Evolutionary conservation across 2,113 vertebrate genomes (phyloP), one percentile per base, ranked within the genome.

Genomic region (Nycticebus coucang): DNA sequence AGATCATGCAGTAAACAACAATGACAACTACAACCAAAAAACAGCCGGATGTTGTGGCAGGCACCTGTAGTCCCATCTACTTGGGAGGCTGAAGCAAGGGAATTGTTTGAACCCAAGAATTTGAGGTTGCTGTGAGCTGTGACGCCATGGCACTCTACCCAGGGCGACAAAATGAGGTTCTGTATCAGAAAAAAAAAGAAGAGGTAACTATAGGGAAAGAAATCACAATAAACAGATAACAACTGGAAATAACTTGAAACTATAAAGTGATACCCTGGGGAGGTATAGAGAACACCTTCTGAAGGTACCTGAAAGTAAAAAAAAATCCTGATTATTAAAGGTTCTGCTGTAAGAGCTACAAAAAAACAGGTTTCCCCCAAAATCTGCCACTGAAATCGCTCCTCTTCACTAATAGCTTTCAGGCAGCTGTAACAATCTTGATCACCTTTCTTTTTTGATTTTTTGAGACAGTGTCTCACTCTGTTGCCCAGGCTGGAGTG

Each of bases 171-270:
- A 50, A 10, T 8, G 10, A 50, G 45, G 9, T 50, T 50, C 45
- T 50, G 7, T 50, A 50, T 50, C 10, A 50, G 10, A 50, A 9
- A 50, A 87, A n/a, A 86, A 28, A 62, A 68, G 82, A 77, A 68
- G 21, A 77, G 30, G 59, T 59, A 89, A 35, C 77, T 77, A 2
- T 66, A 69, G 37, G 17, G 26, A 64, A 57, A n/a, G 35, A 94
- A 81, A 33, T 59, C 75, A 87, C 53, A 89, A 19, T 64, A 85
- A 89, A 53, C 24, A 59, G 74, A 18, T 92, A 71, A 77, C 6
- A 86, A 71, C 45, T 91, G 50, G 55, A 79, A 93, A 88, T 83
- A 62, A 81, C 28, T 80, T 71, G 28, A 79, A 75, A 95, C 66
- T 80, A 35, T 87, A 37, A 96, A 94, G 33, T 59, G 85, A 62